Conservation (phyloP, 53 echinoderm and acorn worm species). For the Zoroaster sp. region DNA sequence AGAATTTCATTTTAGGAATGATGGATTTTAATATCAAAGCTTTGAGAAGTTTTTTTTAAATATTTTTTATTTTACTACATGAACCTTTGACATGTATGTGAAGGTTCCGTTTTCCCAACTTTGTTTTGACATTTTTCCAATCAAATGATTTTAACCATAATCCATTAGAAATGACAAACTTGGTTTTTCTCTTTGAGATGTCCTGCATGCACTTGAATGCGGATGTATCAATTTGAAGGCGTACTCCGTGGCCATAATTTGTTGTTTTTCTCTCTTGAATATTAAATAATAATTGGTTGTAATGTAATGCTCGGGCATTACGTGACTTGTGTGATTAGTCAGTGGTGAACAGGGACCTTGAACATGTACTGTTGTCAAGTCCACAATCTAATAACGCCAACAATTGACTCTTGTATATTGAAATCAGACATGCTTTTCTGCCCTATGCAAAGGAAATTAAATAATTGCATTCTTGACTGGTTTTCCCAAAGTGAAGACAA, state of each 20-base stretch:
- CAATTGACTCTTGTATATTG: conserved; percentile 33
- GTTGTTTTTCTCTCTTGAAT: conserved; percentile 22
- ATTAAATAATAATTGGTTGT: conserved; percentile 5
- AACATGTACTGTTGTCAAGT: neutral
- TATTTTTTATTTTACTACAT: no score
- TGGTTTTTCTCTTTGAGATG: neutral
- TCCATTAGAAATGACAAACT: neutral
- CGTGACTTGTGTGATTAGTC: conserved; percentile 25
- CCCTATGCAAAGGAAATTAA: conserved; percentile 27
- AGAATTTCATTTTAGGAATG: no score
- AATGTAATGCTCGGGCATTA: conserved; percentile 10
- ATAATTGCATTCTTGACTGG: conserved; percentile 6
- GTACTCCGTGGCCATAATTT: neutral
- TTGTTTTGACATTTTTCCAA: no score
- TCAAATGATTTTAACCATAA: neutral
- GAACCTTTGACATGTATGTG: no score
- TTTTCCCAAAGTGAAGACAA: neutral
- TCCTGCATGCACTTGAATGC: conserved; percentile 15
- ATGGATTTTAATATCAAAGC: no score
- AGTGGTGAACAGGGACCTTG: conserved; percentile 3
- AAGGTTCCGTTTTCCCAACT: no score
- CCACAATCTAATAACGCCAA: conserved; percentile 42
- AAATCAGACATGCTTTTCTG: conserved; percentile 25
- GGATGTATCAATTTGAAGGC: conserved; percentile 3
- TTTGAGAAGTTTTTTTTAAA: no score